These are phyloP conservation scores for Tautogolabrus adspersus DNA, from an alignment of 2,113 vertebrate genomes.

Conservation along the genomic window DNA sequence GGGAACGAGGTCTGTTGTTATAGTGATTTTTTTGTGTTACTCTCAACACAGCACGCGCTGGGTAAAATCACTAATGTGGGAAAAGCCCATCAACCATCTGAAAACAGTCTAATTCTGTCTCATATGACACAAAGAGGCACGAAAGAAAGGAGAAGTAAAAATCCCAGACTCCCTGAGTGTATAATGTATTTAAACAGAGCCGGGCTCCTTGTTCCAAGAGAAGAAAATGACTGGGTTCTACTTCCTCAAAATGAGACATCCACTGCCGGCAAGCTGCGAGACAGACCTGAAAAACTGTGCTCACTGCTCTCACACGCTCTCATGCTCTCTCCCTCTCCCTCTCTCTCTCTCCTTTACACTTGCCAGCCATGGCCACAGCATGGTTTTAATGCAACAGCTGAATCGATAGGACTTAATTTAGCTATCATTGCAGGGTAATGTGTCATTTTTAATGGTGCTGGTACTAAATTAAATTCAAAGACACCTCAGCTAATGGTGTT, in stretches of 20 bases:
- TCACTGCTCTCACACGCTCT: conserved; percentile 48
- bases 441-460: conserved; percentile 83
- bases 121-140: conserved; percentile 74
- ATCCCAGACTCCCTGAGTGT: conserved; percentile 67
- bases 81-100: conserved; percentile 85
- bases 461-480: conserved; percentile 85
- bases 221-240: conserved; percentile 77
- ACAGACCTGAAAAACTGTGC: conserved; percentile 73
- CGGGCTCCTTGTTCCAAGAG: conserved; percentile 74
- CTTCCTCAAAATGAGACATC: conserved; percentile 81
- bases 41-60: conserved; percentile 37
- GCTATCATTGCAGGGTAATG: conserved; percentile 82
- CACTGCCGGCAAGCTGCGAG: conserved; percentile 72
- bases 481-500: conserved; percentile 79
- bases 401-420: conserved; percentile 84
- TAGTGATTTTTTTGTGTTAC: conserved; percentile 39
- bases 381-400: conserved; percentile 79
- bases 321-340: conserved; percentile 59
- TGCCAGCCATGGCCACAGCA: conserved; percentile 68
- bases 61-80: conserved; percentile 60
- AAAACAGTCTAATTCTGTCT: conserved; percentile 83
- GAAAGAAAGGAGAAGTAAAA: conserved; percentile 53
- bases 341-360: conserved; percentile 48
- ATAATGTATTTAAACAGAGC: conserved; percentile 76
- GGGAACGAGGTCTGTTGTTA: conserved; percentile 53